Conservation (phyloP, 1,140 invertebrate species). For the Cyphomyrmex costatus region DNA sequence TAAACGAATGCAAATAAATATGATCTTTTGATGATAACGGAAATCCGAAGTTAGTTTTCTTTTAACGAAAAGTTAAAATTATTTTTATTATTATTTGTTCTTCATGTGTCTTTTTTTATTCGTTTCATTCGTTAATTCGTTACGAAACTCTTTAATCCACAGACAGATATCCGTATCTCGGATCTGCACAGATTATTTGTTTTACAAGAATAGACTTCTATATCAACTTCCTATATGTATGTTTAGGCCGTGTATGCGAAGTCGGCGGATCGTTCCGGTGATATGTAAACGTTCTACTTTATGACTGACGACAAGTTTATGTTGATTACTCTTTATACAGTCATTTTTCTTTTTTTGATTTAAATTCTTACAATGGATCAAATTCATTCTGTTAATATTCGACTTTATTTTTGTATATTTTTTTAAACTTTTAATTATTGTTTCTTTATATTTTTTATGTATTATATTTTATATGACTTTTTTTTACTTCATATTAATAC, state of each 20-base stretch:
- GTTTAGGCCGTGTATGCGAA: slow-evolving; percentile 79
- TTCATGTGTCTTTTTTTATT: not conserved
- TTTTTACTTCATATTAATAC: not conserved
- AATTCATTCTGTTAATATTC: not conserved
- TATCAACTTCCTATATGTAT: slow-evolving; percentile 83
- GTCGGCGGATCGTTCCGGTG: slow-evolving; percentile 70
- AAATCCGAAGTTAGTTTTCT: not conserved
- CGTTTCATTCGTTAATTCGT: not conserved
- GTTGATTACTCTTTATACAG: slow-evolving; percentile 71
- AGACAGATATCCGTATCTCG: slow-evolving; percentile 58
- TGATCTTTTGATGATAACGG: not conserved
- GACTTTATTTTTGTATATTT: not conserved
- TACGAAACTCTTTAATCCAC: slow-evolving; percentile 28
- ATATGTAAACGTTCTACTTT: slow-evolving; percentile 75
- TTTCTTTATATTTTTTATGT: slow-evolving; percentile 12
- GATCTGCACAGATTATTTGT: slow-evolving; percentile 80
- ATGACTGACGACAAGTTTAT: slow-evolving; percentile 77
- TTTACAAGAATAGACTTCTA: slow-evolving; percentile 84
- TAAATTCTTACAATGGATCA: slow-evolving; percentile 12
- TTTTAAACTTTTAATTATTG: not conserved
- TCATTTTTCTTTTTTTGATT: slow-evolving; percentile 32
- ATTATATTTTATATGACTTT: not conserved
- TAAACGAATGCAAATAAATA: not conserved
- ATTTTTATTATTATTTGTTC: slow-evolving; percentile 7
- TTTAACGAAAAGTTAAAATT: not conserved